Base-by-base conservation (phyloP, 2,888 invertebrate genomes). In the Kryphioiulus occultus region DNA sequence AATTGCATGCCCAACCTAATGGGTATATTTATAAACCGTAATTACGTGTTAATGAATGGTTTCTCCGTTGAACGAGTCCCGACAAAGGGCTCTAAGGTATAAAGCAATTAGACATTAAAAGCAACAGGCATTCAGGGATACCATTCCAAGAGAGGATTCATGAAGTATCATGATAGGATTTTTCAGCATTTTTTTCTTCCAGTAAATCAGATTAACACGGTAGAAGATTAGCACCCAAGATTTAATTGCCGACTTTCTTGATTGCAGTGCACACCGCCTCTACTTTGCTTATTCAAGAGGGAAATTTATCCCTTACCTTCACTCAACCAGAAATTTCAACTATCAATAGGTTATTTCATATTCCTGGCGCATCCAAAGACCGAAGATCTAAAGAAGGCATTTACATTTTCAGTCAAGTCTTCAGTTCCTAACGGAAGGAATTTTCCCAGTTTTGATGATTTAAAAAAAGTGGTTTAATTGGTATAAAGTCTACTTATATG, bases 1-100 rank as follows among this genome's bases (percentile, higher is more conserved):
- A 68, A 68, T 68, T 68, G 68, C 68, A 26, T 68, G 68, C 68
- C 9, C 68, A 68, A 26, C 26, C 68, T 68, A 68, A 68, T 68
- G 26, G 26, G 68, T 10, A 68, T 68, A 68, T 68, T 68, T 68
- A 68, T 68, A 68, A 68, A 68, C 68, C 30, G 10, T 26, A 68
- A 68, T 68, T 68, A 68, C 26, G 68, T 68, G 68, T 68, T 68
- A 68, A 68, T 68, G 26, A 59, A 59, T 59, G 59, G 22, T 59
- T 22, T 59, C 59, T 59, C 7, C 59, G 59, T 5, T 59, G 22
- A 59, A 59, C 59, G 22, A 59, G 22, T n/a, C 68, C 12, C 68
- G 68, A 68, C 68, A 26, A 26, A 26, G 68, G 26, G 12, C 10
- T 68, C 68, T 68, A 26, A 68, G 22, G 26, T 68, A 68, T 68